These are phyloP conservation scores for Glyphotaelius pellucidus DNA, from an alignment of 2,888 invertebrate species.

Conservation along the genomic window DNA sequence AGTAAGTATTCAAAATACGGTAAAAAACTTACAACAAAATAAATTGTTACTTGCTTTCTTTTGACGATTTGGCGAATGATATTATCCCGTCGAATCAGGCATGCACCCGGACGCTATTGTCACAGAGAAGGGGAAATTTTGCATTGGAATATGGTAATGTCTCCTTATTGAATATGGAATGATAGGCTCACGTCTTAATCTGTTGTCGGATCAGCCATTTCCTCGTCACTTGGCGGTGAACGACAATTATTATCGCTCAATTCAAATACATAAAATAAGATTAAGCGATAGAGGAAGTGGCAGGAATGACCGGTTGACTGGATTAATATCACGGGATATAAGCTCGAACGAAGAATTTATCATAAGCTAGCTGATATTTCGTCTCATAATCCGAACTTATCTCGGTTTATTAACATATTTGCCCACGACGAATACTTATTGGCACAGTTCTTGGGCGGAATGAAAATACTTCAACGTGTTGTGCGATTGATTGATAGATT, in stretches of 20 bases:
- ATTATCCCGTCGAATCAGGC: neutral
- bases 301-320: conserved; percentile 16
- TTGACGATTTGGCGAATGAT: neutral
- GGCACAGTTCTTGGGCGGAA: neutral
- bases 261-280: conserved; percentile 49
- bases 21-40: neutral
- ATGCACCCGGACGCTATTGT: neutral
- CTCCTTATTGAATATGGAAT: conserved; percentile 26
- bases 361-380: neutral
- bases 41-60: neutral
- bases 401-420: neutral
- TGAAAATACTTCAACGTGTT: neutral
- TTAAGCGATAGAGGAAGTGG: conserved; percentile 9
- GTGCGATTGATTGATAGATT: neutral
- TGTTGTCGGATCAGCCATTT: conserved; percentile 28
- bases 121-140: neutral
- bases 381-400: neutral
- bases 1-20: no score
- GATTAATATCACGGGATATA: neutral
- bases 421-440: neutral
- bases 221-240: conserved; percentile 24
- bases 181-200: neutral
- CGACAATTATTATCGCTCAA: conserved; percentile 46
- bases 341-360: neutral
- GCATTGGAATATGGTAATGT: neutral